Percentiles rank a stretch among this genome's conserved stretches.
Conservation (phyloP, 2,113 vertebrate species). For the Amphiprion ocellaris region DNA sequence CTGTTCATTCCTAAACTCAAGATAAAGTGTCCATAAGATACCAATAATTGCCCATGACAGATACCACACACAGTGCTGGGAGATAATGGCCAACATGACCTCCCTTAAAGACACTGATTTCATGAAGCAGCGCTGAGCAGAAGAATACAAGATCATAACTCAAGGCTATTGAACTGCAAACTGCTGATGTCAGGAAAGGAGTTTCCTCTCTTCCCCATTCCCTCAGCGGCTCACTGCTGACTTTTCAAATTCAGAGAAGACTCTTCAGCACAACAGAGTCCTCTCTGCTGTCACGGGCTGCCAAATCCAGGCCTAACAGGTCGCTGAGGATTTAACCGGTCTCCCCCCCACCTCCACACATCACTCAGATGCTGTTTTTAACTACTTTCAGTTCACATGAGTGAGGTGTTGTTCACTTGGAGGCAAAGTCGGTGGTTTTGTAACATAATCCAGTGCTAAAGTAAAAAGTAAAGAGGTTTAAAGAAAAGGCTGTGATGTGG, state of each 20-base stretch:
- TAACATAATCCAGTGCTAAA: neutral
- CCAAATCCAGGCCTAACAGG: neutral
- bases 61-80: neutral
- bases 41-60: neutral
- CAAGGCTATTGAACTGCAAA: constrained; percentile 52
- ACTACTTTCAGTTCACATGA: neutral
- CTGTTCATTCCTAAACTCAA: neutral
- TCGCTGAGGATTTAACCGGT: too few species aligned
- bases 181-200: constrained; percentile 71
- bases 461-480: constrained; percentile 6
- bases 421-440: neutral
- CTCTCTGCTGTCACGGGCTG: neutral
- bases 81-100: neutral
- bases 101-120: constrained; percentile 44
- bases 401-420: neutral
- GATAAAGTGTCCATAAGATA: neutral
- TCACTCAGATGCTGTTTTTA: too few species aligned
- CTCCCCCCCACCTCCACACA: too few species aligned
- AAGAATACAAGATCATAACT: constrained; percentile 15
- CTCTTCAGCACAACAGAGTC: constrained; percentile 9
- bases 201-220: constrained; percentile 59
- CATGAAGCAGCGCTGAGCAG: constrained; percentile 12
- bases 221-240: constrained; percentile 58
- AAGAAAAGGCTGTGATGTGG: constrained; percentile 10
- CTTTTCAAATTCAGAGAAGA: constrained; percentile 44